A percentile compares a stretch with the other conserved stretches of the same genome.
phyloP scores from a whole-genome alignment of 2,113 vertebrate species.

The Arizona elegans region DNA sequence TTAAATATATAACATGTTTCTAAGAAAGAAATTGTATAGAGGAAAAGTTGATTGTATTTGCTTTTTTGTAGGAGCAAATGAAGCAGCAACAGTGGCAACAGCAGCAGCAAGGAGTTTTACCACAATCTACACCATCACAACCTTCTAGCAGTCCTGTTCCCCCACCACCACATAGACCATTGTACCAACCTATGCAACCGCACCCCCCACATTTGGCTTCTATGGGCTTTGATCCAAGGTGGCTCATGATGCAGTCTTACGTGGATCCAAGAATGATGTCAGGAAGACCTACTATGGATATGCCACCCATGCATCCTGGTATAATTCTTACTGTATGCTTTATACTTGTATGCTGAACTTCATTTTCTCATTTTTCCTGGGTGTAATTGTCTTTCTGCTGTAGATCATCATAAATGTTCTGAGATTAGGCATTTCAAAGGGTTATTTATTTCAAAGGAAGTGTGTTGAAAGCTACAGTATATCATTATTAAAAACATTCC shows the following conservation, averaged over 20 bases:
- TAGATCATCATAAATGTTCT: background rate
- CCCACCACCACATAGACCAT: slow-evolving; percentile 86
- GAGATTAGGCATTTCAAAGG: background rate
- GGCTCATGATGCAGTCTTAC: slow-evolving; percentile 99
- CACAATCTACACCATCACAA: slow-evolving; percentile 80
- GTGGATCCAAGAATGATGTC: slow-evolving; percentile 98
- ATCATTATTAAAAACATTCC: background rate
- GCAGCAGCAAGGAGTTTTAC: slow-evolving; percentile 83
- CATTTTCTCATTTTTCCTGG: background rate
- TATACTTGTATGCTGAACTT: background rate
- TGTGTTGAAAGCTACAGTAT: background rate
- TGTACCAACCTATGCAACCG: slow-evolving; percentile 91
- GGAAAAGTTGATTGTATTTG: background rate
- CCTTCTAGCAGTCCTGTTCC: slow-evolving; percentile 81
- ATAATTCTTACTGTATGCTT: background rate
- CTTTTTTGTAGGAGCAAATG: slow-evolving; percentile 84
- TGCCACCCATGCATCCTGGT: slow-evolving; percentile 90
- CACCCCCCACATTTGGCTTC: slow-evolving; percentile 93
- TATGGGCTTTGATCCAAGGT: slow-evolving; percentile 97
- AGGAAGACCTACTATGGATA: slow-evolving; percentile 87
- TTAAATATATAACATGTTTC: background rate
- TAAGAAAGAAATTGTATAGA: background rate
- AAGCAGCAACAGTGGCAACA: slow-evolving; percentile 83
- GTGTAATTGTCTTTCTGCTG: background rate
- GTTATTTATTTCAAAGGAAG: background rate